Base-by-base conservation (phyloP, 2,113 vertebrate genomes). In the Nothobranchius kuhntae region DNA sequence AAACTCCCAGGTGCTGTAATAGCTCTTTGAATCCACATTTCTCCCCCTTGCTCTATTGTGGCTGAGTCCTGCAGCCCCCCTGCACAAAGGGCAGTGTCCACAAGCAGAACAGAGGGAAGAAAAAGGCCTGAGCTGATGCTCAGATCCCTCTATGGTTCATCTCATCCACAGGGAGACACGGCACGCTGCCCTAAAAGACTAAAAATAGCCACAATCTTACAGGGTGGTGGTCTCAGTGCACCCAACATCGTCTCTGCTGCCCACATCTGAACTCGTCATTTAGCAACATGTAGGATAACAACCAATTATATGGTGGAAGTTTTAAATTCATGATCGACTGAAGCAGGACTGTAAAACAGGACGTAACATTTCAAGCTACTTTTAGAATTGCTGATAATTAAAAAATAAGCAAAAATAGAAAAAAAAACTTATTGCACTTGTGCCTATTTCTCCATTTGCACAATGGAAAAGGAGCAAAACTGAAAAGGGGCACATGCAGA, bases 201-300 rank as follows among this genome's bases (percentile, higher is more conserved):
- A 93, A 92, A 92, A 91, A 92, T 92, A 93, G 87, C 87, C 76
- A 12, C 63, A 61, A 80, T 82, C 86, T 81, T 89, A 87, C 85
- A 85, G 87, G 85, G 84, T 42, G 79, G 89, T 81, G 83, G 82
- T 87, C 82, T 89, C 85, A 75, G 56, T 73, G 73, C 65, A 67
- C 74, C 67, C 53, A 68, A 67, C 79, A 75, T 76, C 78, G 74
- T 73, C 65, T 71, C 64, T 65, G 58, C 83, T 83, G 73, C 73
- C 57, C 72, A 65, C 60, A 69, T 78, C 74, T 81, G 80, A 73
- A 81, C 77, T 73, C 73, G 70, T 65, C 65, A 83, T 75, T 76
- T 78, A 86, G 81, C 68, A 66, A 78, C 67, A 77, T 78, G 57
- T 68, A 42, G 38, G 50, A 53, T 13, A 79, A 45, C n/a, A 52